Evolutionary conservation across 92 coral and sea anemone genomes (phyloP), one percentile per base, ranked within the genome.

Genomic region (Nematostella vectensis): DNA sequence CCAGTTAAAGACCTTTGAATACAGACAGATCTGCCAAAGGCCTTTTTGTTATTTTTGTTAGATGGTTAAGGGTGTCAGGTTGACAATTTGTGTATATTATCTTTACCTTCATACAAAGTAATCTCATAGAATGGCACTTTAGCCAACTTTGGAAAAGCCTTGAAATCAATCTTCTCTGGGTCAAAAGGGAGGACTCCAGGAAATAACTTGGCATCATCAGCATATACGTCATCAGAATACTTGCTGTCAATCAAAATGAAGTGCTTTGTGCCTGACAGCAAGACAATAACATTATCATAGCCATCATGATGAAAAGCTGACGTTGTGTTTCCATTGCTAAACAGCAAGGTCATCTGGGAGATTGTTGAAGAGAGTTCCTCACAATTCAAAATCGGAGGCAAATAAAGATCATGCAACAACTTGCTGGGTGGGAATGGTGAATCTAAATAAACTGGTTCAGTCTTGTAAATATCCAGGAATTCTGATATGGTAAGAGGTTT

Each of bases 281-380:
- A 48, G 0, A 93, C 62, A 13, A 93, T 45, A 21, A 87, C 47
- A 49, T 93, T 93, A 38, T 86, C 99, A 60, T 78, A 93, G 3
- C 99, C 99, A 65, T 93, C 99, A 19, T 93, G 99, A 51, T 93
- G 99, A 8, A 86, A 65, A 19, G 99, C 82, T 9, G 98, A 91
- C 22, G 74, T 86, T 0, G 98, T 77, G 33, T 71, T 58, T 6
- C 98, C 98, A 48, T 83, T 78, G 31, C 74, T 91, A 63, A 91
- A 61, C 19, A 91, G 65, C 27, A 91, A 49, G 39, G 74, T 72
- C 25, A 87, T 52, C 47, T 62, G 58, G 3, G 75, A 54, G 11
- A 93, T 82, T 58, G 31, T 71, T 0, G 93, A 81, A 0, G 54
- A 57, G 18, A 93, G 64, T 55, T 93, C 96, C 39, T 52, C 47